These are phyloP conservation scores for Microcebus ravelobensis DNA, from an alignment of 2,113 vertebrate genomes.

Conservation along the genomic window DNA sequence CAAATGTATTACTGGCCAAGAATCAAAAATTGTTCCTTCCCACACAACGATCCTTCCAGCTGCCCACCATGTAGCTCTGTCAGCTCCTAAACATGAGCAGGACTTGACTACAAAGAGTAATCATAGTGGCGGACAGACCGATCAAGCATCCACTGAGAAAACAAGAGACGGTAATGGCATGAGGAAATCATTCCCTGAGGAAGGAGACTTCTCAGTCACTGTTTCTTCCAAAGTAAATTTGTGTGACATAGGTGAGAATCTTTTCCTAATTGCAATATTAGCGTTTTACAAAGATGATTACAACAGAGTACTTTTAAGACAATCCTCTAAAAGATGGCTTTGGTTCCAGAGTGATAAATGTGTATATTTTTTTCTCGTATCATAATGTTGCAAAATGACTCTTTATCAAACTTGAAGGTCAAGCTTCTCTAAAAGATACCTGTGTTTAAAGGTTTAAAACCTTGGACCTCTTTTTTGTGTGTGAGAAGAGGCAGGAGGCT, in stretches of 20 bases:
- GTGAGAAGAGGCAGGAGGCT: neutral
- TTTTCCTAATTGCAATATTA: neutral
- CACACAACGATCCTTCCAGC: conserved; percentile 28
- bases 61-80: neutral
- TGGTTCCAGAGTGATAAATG: neutral
- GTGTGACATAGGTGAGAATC: conserved; percentile 80
- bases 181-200: neutral
- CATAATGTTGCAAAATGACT: neutral
- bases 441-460: neutral
- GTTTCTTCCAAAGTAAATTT: conserved; percentile 57
- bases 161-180: neutral
- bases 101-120: conserved; percentile 34
- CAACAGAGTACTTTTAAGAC: neutral
- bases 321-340: neutral
- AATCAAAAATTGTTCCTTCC: conserved; percentile 57
- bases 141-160: conserved; percentile 27
- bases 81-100: neutral
- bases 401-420: neutral
- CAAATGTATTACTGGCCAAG: conserved; percentile 14
- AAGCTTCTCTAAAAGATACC: neutral
- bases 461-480: neutral
- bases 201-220: neutral
- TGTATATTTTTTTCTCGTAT: neutral
- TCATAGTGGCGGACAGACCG: neutral
- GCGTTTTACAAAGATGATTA: neutral